Base-by-base conservation (phyloP, 2,113 vertebrate species). In the Leucoraja erinaceus region DNA sequence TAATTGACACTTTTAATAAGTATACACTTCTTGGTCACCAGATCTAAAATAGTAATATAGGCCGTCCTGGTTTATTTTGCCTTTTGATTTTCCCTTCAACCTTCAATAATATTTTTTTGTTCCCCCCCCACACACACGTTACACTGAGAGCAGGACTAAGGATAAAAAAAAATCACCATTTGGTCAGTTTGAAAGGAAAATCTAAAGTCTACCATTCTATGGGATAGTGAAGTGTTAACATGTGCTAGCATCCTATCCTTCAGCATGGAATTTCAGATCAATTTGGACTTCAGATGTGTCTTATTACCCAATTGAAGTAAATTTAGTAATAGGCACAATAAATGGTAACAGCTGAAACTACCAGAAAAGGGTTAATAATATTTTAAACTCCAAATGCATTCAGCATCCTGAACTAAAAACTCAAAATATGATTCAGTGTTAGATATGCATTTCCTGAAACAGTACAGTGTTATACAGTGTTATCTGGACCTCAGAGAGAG, bases 121-220 rank as follows among this genome's bases (percentile, higher is more conserved):
- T 63, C 11, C 63, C 11, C 59, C 18, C 56, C 83, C n/a, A n/a
- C n/a, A n/a, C n/a, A n/a, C n/a, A n/a, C n/a, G n/a, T n/a, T n/a
- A n/a, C n/a, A n/a, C n/a, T n/a, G n/a, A n/a, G n/a, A n/a, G n/a
- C n/a, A n/a, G n/a, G n/a, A n/a, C n/a, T n/a, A n/a, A n/a, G n/a
- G n/a, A n/a, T n/a, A n/a, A n/a, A n/a, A n/a, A n/a, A n/a, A n/a
- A n/a, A n/a, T n/a, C n/a, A n/a, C n/a, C n/a, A n/a, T n/a, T n/a
- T n/a, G n/a, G n/a, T 88, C n/a, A 63, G 83, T 63, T 88, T 63
- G 83, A 63, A 84, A 59, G 81, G 56, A 84, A 22, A 84, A 84
- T 25, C 81, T 54, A 84, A 84, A 59, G 4, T n/a, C 59, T 66
- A 66, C 14, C 56, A 63, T 8, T 31, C 61, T 31, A 63, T 63